A percentile compares a stretch with the other conserved stretches of the same genome.
Evolutionary conservation across 2,888 invertebrate genomes (phyloP).

Genomic region (Drosophila koepferae): DNA sequence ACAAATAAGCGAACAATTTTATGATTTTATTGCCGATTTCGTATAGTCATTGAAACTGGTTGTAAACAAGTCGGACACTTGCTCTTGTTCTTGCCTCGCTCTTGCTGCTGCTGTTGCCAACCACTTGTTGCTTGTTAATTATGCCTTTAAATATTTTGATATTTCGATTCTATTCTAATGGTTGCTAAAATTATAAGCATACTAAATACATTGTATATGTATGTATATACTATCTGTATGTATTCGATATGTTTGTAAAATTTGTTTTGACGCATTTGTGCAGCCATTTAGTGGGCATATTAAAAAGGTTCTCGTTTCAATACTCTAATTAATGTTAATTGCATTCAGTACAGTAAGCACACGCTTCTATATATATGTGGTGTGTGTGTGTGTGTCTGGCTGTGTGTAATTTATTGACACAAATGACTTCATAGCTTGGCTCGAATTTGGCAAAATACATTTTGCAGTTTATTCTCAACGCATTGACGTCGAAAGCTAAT

Average conservation of each 20-base stretch:
- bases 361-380: not conserved
- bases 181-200: constrained; percentile 1
- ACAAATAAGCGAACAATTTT: constrained; percentile 34
- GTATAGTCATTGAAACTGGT: constrained; percentile 19
- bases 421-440: constrained; percentile 46
- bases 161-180: constrained; percentile 16
- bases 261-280: constrained; percentile 35
- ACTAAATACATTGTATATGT: constrained; percentile 1
- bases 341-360: constrained; percentile 9
- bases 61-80: constrained; percentile 39
- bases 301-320: constrained; percentile 13
- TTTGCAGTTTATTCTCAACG: constrained; percentile 34
- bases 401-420: constrained; percentile 34
- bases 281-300: constrained; percentile 25
- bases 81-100: constrained; percentile 3
- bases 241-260: constrained; percentile 46
- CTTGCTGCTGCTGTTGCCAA: constrained; percentile 37
- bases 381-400: constrained; percentile 5
- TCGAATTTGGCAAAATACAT: constrained; percentile 36
- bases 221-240: not conserved
- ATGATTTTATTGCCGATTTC: constrained; percentile 51
- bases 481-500: constrained; percentile 13
- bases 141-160: constrained; percentile 55
- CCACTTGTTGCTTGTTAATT: constrained; percentile 56
- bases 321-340: constrained; percentile 73